Evolutionary conservation across 1,140 invertebrate genomes (phyloP), one percentile per base, ranked within the genome.

Genomic region (Bombus picipes): DNA sequence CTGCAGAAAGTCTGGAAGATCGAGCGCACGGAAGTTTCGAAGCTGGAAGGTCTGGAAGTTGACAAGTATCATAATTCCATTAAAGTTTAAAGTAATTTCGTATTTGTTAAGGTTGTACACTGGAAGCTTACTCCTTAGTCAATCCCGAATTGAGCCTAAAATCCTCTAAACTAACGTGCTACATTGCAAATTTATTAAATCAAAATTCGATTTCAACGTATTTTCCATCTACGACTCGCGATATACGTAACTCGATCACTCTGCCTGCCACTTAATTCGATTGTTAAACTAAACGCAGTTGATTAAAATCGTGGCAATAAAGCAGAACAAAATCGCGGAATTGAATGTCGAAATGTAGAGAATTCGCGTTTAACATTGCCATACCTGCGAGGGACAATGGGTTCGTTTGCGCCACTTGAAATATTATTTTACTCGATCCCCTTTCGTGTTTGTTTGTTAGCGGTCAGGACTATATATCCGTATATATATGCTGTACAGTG

Each of bases 381-480:
- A 15, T 13, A 53, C 32, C 41, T 53, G 12, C 9, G 1, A n/a
- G 43, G 43, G n/a, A 41, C 37, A 65, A 65, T 78, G 28, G 18
- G 34, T 78, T 65, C 75, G 59, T 78, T 78, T 43, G 75, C 34
- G 6, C 4, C 57, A 41, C 57, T 78, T 41, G 75, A 78, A 78
- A 65, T 78, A 65, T 62, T 78, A 78, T 78, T 62, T 78, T 53
- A 47, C 73, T 65, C 57, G 75, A 65, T 41, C 18, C 75, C 28
- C 25, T 77, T 39, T 10, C 37, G 53, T 3, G 22, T 28, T 41
- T 65, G 59, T 34, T 62, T 78, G 57, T 53, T 32, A 9, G 28
- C 10, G 12, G 43, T 53, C 18, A 1, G 22, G 1, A 8, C 22
- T 39, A 25, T n/a, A 9, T 5, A n/a, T 12, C 22, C 8, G 9